Evolutionary conservation across 2,888 invertebrate species (phyloP).

Genomic region (Agrochola lota): DNA sequence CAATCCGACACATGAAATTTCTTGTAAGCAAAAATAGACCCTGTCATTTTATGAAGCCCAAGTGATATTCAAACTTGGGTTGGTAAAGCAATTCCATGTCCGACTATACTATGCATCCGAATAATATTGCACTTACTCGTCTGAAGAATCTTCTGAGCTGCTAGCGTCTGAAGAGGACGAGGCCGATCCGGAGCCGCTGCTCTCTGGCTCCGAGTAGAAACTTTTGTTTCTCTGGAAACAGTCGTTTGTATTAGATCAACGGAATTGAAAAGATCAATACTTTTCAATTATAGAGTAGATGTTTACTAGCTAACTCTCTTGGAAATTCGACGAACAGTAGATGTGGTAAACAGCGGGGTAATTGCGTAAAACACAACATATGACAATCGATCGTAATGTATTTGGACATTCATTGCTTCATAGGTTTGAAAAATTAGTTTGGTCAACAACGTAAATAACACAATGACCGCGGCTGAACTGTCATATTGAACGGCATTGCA

Average conservation of each 20-base stretch:
- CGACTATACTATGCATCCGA: no score
- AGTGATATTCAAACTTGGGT: no score
- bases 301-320: background rate
- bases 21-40: no score
- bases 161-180: conserved; percentile 76
- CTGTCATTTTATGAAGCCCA: no score
- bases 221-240: conserved; percentile 90
- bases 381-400: background rate
- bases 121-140: conserved; percentile 77
- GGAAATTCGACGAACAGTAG: background rate
- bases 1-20: no score
- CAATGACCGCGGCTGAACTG: no score
- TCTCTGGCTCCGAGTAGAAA: conserved; percentile 91
- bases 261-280: no score
- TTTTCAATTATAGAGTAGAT: no score
- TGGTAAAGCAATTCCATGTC: no score
- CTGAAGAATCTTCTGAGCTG: conserved; percentile 85
- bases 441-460: background rate
- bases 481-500: no score
- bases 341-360: background rate
- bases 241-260: background rate
- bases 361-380: background rate
- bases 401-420: background rate
- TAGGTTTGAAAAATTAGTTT: background rate
- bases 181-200: conserved; percentile 81